Percentiles rank a stretch among this genome's conserved stretches.
Conservation (phyloP, 2,888 invertebrate species). For the Timema cristinae region DNA sequence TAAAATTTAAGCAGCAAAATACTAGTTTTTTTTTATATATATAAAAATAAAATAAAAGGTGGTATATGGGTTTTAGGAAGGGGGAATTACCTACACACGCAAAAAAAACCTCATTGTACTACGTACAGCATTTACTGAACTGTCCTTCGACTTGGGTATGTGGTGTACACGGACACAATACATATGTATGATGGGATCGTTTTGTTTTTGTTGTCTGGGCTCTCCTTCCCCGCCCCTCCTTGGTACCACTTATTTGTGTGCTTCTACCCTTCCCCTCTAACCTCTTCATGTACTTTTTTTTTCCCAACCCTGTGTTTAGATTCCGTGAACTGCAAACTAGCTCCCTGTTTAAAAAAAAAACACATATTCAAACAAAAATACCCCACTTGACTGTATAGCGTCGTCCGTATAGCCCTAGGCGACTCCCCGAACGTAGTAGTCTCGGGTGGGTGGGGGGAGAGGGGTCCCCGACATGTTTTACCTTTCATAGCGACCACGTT, state of each 20-base stretch:
- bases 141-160: conserved; percentile 8
- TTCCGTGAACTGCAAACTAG: background rate
- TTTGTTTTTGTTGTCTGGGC: conserved; percentile 6
- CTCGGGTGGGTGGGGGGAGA: conserved; percentile 12
- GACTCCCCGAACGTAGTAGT: background rate
- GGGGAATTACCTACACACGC: background rate
- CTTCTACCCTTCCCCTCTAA: no score
- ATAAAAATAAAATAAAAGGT: background rate
- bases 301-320: no score
- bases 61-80: background rate
- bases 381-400: conserved; percentile 26
- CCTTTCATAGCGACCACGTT: conserved; percentile 33
- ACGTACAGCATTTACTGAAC: background rate
- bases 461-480: conserved; percentile 30
- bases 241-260: no score
- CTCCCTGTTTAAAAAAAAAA: conserved; percentile 7
- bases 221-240: no score
- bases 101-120: background rate
- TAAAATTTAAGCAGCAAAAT: conserved; percentile 5
- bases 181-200: conserved; percentile 19
- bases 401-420: conserved; percentile 16
- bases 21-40: background rate
- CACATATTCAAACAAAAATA: conserved; percentile 8
- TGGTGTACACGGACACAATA: background rate
- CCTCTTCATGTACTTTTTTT: no score